These are phyloP conservation scores for Goniozus legneri DNA, from an alignment of 1,140 invertebrate species.

Conservation along the genomic window DNA sequence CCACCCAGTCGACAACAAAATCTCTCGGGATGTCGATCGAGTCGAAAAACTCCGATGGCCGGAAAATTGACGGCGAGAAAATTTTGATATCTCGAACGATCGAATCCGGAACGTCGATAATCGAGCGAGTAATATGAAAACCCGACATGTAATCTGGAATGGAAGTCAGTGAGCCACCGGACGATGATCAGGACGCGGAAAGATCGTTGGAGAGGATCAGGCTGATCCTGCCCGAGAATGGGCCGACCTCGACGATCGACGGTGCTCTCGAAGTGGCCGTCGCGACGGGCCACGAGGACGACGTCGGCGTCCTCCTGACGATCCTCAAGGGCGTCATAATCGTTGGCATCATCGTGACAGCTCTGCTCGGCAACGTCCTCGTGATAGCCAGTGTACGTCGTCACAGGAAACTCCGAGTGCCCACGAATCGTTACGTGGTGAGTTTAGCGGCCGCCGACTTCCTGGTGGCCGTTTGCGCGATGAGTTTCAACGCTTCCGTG, in stretches of 20 bases:
- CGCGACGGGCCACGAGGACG: neutral
- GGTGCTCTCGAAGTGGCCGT: neutral
- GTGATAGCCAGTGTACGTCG: slow-evolving; percentile 76
- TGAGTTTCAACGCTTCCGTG: slow-evolving; percentile 93
- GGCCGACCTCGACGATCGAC: neutral
- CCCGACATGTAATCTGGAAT: slow-evolving; percentile 21
- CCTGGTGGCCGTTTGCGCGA: slow-evolving; percentile 85
- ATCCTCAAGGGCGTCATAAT: slow-evolving; percentile 61
- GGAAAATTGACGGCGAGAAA: no score
- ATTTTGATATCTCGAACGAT: no score
- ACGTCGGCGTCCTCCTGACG: slow-evolving; percentile 4
- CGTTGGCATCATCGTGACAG: slow-evolving; percentile 70
- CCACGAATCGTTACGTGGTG: slow-evolving; percentile 94
- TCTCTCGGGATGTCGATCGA: no score
- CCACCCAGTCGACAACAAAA: no score
- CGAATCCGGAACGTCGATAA: no score
- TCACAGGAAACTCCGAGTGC: slow-evolving; percentile 76
- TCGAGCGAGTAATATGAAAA: neutral
- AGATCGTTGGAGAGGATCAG: slow-evolving; percentile 15
- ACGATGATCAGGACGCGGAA: slow-evolving; percentile 20
- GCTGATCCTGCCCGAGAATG: slow-evolving; percentile 4
- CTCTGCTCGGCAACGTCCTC: slow-evolving; percentile 74
- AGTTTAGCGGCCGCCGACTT: slow-evolving; percentile 89
- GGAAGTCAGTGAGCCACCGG: slow-evolving; percentile 36
- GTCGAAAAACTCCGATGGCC: no score